Conservation (phyloP, 1,140 invertebrate species). For the Heliconius hewitsoni region DNA sequence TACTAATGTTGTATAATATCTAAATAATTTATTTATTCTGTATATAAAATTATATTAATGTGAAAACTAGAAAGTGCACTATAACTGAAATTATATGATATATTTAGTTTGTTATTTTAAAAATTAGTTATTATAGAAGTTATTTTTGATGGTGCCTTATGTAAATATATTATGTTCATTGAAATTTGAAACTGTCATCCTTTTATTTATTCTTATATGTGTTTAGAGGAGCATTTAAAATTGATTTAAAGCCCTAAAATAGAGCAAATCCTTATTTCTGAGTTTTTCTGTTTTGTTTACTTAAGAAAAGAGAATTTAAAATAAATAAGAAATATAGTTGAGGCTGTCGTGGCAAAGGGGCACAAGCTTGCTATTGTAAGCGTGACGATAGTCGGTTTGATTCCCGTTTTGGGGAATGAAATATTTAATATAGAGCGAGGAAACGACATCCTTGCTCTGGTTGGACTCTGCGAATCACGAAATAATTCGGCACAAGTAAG, state of each 20-base stretch:
- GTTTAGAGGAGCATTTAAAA: background rate
- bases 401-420: background rate
- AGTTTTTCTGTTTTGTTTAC: no score
- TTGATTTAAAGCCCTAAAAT: background rate
- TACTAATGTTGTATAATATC: constrained; percentile 16
- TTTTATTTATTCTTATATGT: background rate
- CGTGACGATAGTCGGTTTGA: background rate
- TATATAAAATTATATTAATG: background rate
- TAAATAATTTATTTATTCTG: constrained; percentile 21
- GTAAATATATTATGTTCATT: background rate
- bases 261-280: no score
- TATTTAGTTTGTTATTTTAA: background rate
- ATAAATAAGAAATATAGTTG: no score
- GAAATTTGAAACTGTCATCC: background rate
- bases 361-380: no score
- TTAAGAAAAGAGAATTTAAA: no score
- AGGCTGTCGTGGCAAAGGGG: no score
- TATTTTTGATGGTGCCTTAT: background rate
- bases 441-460: background rate
- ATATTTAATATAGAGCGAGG: background rate
- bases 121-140: background rate
- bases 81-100: background rate
- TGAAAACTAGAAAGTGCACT: background rate
- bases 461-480: background rate
- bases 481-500: background rate